Percentiles rank a stretch among this genome's conserved stretches.
Conservation (phyloP, 2,888 invertebrate species). For the Noctua comes region DNA sequence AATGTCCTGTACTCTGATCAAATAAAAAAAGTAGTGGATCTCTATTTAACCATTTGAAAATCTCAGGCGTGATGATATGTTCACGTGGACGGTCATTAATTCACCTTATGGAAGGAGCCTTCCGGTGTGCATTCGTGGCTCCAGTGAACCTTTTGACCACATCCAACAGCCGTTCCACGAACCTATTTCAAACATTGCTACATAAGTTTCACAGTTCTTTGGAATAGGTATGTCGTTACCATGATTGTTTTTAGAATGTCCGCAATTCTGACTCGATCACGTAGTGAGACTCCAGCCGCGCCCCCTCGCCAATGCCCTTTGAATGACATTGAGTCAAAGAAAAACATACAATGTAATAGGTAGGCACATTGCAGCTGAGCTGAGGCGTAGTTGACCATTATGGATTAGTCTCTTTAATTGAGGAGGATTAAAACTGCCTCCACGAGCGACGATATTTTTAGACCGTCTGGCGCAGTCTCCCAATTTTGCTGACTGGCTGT, state of each 20-base stretch:
- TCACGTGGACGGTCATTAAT: background rate
- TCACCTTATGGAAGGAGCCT: background rate
- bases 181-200: background rate
- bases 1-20: too few relatives aligned
- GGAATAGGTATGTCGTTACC: background rate
- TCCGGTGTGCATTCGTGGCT: background rate
- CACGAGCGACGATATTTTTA: background rate
- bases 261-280: too few relatives aligned
- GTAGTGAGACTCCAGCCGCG: too few relatives aligned
- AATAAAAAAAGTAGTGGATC: too few relatives aligned
- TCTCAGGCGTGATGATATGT: too few relatives aligned
- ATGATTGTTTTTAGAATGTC: background rate
- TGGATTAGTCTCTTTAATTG: conserved; percentile 12
- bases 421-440: conserved; percentile 7
- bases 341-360: background rate
- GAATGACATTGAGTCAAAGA: background rate
- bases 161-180: background rate
- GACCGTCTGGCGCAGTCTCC: background rate
- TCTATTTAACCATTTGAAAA: too few relatives aligned
- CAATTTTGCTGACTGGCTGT: background rate
- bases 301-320: background rate
- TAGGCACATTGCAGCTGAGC: background rate
- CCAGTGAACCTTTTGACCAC: too few relatives aligned
- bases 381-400: background rate
- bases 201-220: background rate